phyloP scores from a whole-genome alignment of 2,888 invertebrate species.

The Cybosia mesomella region DNA sequence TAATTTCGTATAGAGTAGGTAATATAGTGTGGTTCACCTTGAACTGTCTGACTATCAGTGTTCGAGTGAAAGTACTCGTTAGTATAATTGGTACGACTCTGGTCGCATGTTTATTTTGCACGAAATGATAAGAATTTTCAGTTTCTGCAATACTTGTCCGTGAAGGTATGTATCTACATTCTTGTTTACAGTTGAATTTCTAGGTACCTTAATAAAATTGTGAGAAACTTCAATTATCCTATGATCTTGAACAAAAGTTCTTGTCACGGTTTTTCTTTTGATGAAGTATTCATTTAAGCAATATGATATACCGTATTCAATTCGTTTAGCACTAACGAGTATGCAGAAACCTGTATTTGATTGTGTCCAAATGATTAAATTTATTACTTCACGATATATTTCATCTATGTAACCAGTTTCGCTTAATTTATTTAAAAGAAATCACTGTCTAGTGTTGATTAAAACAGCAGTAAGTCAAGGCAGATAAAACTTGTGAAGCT shows the following conservation, averaged over 20 bases:
- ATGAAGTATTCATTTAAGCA: not conserved
- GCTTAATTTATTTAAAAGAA: conserved; percentile 3
- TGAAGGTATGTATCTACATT: conserved; percentile 49
- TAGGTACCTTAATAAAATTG: conserved; percentile 46
- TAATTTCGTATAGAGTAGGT: conserved; percentile 61
- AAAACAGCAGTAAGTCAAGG: conserved; percentile 26
- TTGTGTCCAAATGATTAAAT: not conserved
- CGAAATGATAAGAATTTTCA: conserved; percentile 74
- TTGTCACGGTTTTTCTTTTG: not conserved
- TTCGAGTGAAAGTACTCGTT: conserved; percentile 83
- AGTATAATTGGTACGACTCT: conserved; percentile 78
- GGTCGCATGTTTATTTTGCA: conserved; percentile 70
- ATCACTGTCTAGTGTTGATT: conserved; percentile 12
- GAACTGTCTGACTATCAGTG: conserved; percentile 74
- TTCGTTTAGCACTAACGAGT: not conserved
- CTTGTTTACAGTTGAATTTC: conserved; percentile 43
- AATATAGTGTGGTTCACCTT: conserved; percentile 75
- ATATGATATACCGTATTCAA: not conserved
- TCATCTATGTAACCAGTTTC: not conserved
- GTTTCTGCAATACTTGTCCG: conserved; percentile 66
- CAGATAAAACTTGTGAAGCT: conserved; percentile 39
- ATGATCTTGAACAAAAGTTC: conserved; percentile 18
- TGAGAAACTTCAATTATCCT: conserved; percentile 33
- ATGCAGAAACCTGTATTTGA: not conserved
- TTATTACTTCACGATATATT: conserved; percentile 2